phyloP scores from a whole-genome alignment of 1,140 invertebrate genomes.

The Sycobia sp. region DNA sequence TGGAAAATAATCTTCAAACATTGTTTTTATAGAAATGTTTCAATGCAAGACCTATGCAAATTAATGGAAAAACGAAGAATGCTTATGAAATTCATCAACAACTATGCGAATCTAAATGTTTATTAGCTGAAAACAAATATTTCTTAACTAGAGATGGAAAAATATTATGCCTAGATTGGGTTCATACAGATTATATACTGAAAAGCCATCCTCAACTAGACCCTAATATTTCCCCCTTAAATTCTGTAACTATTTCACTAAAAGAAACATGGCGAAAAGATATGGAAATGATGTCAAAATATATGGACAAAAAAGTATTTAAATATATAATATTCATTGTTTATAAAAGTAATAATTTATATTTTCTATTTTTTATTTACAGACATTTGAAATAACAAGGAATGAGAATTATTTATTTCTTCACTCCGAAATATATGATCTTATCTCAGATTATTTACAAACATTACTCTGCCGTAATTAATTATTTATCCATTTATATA shows the following conservation, averaged over 20 bases:
- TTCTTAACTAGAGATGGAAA: constrained; percentile 40
- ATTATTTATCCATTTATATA: constrained; percentile 13
- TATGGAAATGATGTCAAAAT: constrained; percentile 66
- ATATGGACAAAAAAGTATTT: constrained; percentile 66
- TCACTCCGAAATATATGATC: constrained; percentile 63
- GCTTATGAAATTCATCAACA: constrained; percentile 44
- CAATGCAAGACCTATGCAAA: constrained; percentile 36
- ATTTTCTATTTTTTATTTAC: constrained; percentile 30
- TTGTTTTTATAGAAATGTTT: constrained; percentile 38
- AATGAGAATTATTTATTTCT: constrained; percentile 62
- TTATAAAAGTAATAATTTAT: constrained; percentile 9
- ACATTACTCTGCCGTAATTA: constrained; percentile 55
- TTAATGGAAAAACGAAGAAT: constrained; percentile 31
- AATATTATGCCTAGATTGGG: constrained; percentile 46
- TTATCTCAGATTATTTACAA: constrained; percentile 67
- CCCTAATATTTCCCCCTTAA: constrained; percentile 3
- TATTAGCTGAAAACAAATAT: constrained; percentile 36
- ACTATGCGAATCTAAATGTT: constrained; percentile 33
- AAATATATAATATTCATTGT: background rate
- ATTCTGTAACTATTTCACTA: constrained; percentile 19
- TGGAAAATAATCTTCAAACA: constrained; percentile 13
- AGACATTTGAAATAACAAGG: constrained; percentile 51
- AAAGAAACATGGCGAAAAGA: constrained; percentile 58
- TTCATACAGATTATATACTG: constrained; percentile 40
- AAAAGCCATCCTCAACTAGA: constrained; percentile 43